These are phyloP conservation scores for Rhinolophus sinicus DNA, from an alignment of 2,113 vertebrate species.

Conservation along the genomic window DNA sequence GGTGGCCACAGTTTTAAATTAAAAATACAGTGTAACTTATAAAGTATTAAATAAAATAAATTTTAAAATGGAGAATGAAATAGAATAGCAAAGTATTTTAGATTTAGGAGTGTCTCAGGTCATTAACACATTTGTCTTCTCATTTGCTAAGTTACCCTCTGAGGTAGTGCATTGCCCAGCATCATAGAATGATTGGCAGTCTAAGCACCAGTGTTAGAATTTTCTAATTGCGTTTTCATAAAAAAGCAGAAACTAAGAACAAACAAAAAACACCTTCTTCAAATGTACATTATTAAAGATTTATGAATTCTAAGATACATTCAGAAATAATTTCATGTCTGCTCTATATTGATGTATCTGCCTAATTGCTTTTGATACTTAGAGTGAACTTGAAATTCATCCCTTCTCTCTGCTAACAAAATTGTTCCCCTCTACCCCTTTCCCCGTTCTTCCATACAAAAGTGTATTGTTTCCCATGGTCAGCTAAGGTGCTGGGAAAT, in stretches of 20 bases:
- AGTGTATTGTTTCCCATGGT: neutral
- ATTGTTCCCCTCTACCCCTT: neutral
- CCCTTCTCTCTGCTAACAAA: neutral
- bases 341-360: neutral
- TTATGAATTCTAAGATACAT: neutral
- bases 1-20: neutral
- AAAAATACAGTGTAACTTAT: neutral
- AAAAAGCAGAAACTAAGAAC: neutral
- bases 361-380: neutral
- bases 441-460: rapidly evolving
- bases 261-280: neutral
- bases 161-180: neutral
- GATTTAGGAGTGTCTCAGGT: neutral
- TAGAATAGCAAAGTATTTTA: neutral
- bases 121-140: neutral
- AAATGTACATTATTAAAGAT: neutral
- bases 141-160: neutral
- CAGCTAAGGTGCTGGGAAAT: neutral
- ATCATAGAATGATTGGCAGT: neutral
- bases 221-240: neutral
- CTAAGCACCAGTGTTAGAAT: neutral
- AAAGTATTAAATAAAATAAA: neutral
- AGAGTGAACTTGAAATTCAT: neutral
- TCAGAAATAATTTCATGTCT: neutral
- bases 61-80: neutral